These are phyloP conservation scores for Minunthozetes semirufus DNA, from an alignment of 2,888 invertebrate genomes.

Conservation along the genomic window DNA sequence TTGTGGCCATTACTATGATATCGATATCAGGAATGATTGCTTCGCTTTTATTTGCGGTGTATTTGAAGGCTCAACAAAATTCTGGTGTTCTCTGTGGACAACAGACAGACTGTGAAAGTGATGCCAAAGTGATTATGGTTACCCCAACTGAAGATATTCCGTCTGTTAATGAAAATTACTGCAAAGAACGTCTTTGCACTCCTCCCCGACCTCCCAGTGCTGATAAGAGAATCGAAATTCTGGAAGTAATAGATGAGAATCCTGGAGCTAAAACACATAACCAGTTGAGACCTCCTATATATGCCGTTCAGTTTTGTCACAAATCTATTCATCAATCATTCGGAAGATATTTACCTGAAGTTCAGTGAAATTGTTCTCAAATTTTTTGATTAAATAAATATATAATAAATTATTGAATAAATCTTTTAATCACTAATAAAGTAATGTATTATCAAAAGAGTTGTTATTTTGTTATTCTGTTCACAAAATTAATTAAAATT, in stretches of 20 bases:
- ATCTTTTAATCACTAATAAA: too few relatives aligned
- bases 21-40: background rate
- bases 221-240: background rate
- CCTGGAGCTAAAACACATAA: background rate
- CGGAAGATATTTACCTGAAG: background rate
- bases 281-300: slow-evolving; percentile 1
- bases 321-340: slow-evolving; percentile 9
- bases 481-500: too few relatives aligned
- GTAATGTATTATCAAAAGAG: too few relatives aligned
- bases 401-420: too few relatives aligned
- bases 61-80: background rate
- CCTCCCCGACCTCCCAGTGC: slow-evolving; percentile 2
- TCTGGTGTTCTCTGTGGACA: background rate
- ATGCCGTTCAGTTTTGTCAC: slow-evolving; percentile 25
- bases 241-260: background rate
- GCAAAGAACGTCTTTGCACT: slow-evolving; percentile 1
- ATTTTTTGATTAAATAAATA: too few relatives aligned
- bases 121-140: slow-evolving; percentile 11
- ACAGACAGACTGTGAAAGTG: slow-evolving; percentile 10
- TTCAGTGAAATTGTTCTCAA: background rate
- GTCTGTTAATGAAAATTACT: background rate
- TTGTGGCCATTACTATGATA: background rate
- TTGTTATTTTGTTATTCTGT: too few relatives aligned
- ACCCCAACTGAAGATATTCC: slow-evolving; percentile 16
- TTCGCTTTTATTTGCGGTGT: background rate